Percentiles rank a stretch among this genome's conserved stretches.
These are phyloP conservation scores for Pogonophryne albipinna DNA, from an alignment of 2,797 vertebrate species.

Conservation along the genomic window DNA sequence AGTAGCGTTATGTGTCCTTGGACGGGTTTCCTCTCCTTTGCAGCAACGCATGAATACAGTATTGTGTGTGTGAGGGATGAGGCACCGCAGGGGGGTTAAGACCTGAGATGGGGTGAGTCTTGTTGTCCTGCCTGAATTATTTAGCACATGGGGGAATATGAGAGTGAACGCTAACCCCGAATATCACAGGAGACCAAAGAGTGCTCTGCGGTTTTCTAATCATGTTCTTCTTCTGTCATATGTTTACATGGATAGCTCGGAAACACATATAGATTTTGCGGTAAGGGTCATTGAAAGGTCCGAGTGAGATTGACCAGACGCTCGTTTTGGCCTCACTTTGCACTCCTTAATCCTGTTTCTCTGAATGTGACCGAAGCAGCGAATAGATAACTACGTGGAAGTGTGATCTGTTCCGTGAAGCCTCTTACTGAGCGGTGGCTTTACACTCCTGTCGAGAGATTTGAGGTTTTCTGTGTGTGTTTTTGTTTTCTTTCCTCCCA, in stretches of 20 bases:
- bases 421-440: conserved; percentile 64
- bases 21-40: conserved; percentile 53
- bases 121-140: conserved; percentile 82
- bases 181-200: conserved; percentile 34
- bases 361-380: conserved; percentile 51
- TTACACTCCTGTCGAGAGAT: conserved; percentile 70
- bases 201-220: not conserved
- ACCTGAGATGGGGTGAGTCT: conserved; percentile 72
- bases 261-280: not conserved
- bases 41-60: conserved; percentile 36
- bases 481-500: conserved; percentile 47
- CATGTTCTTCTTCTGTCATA: no score
- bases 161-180: conserved; percentile 48
- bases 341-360: conserved; percentile 53
- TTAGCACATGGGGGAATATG: conserved; percentile 64
- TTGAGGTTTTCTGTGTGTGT: conserved; percentile 47
- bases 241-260: not conserved
- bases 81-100: conserved; percentile 68
- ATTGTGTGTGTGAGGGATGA: conserved; percentile 40
- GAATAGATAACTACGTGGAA: conserved; percentile 36
- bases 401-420: conserved; percentile 75
- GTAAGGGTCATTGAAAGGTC: conserved; percentile 29
- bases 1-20: conserved; percentile 70
- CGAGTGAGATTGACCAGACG: conserved; percentile 37
- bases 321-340: conserved; percentile 52